These are phyloP conservation scores for Calameuta filiformis DNA, from an alignment of 2,888 invertebrate genomes.

Conservation along the genomic window DNA sequence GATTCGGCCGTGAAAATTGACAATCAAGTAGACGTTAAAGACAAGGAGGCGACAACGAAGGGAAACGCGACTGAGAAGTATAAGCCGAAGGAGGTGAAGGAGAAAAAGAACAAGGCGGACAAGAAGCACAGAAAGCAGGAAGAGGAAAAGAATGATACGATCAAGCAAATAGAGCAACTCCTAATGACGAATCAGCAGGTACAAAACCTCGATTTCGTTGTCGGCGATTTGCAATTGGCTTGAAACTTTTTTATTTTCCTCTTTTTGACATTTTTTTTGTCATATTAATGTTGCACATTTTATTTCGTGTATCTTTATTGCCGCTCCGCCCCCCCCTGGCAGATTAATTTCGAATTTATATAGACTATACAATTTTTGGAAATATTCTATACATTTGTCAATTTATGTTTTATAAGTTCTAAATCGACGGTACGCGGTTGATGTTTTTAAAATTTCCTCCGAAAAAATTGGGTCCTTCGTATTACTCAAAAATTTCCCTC, in stretches of 20 bases:
- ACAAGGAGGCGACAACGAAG: constrained; percentile 19
- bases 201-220: background rate
- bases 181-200: background rate
- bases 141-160: constrained; percentile 30
- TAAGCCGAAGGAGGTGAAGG: constrained; percentile 61
- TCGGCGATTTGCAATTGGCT: background rate
- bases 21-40: constrained; percentile 20
- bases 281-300: background rate
- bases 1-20: constrained; percentile 23
- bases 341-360: too few relatives aligned
- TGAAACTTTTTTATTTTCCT: background rate
- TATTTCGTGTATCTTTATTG: background rate
- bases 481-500: background rate
- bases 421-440: too few relatives aligned
- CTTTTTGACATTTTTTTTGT: background rate
- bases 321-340: too few relatives aligned
- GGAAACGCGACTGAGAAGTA: constrained; percentile 32
- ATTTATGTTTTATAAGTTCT: too few relatives aligned
- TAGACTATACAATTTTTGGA: too few relatives aligned
- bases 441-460: too few relatives aligned
- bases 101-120: constrained; percentile 62
- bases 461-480: background rate
- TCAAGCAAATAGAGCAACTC: background rate
- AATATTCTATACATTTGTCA: too few relatives aligned
- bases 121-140: constrained; percentile 54